phyloP scores from a whole-genome alignment of 2,113 vertebrate genomes.

The Electrona antarctica region DNA sequence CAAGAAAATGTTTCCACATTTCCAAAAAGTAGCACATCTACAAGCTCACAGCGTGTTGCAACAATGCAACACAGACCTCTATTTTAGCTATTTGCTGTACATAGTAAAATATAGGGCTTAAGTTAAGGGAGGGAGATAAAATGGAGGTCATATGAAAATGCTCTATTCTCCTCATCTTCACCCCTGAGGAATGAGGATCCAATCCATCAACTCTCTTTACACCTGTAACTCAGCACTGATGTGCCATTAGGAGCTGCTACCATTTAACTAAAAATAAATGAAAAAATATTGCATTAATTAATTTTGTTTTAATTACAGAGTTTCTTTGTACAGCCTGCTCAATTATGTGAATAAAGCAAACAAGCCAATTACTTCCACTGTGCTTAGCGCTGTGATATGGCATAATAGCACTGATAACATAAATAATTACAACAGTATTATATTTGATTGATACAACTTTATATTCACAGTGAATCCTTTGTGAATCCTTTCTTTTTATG shows the following conservation, averaged over 20 bases:
- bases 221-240: too few relatives aligned
- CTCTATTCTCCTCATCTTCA: background rate
- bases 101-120: constrained; percentile 1
- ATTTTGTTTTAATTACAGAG: too few relatives aligned
- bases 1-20: too few relatives aligned
- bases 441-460: constrained; percentile 26
- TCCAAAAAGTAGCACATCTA: too few relatives aligned
- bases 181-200: background rate
- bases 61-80: too few relatives aligned
- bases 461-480: constrained; percentile 46
- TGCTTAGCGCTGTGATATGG: too few relatives aligned
- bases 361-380: constrained; percentile 44
- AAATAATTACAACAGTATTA: constrained; percentile 7
- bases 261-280: too few relatives aligned
- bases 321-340: constrained; percentile 4
- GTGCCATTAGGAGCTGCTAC: too few relatives aligned
- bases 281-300: too few relatives aligned
- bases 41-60: too few relatives aligned
- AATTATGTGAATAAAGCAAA: constrained; percentile 44
- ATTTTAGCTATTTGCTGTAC: too few relatives aligned
- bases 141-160: constrained; percentile 13
- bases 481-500: too few relatives aligned
- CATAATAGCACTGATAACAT: constrained; percentile 46
- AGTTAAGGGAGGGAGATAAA: constrained; percentile 29
- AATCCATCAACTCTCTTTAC: background rate